Evolutionary conservation across 2,888 invertebrate species (phyloP), one percentile per base, ranked within the genome.

Genomic region (Leptothorax acervorum): DNA sequence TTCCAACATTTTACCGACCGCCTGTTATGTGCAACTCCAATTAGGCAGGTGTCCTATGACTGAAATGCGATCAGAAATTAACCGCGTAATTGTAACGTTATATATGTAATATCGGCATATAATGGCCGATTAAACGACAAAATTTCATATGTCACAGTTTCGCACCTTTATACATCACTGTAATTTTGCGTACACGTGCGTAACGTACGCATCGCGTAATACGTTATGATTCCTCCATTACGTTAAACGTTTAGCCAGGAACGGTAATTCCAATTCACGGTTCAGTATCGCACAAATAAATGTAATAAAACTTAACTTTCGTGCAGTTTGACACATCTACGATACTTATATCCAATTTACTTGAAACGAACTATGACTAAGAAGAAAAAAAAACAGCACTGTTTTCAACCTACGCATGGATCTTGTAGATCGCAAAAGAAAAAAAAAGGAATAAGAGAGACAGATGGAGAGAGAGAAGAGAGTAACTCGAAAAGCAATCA

Each of bases 61-160:
- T 60, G 71, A 79, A 79, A 73, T 79, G 60, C 78, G 68, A 78
- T 70, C 48, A 60, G 48, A 71, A 73, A 73, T 60, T 71, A 71
- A 71, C 35, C 57, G 28, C 57, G 39, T 28, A 23, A 71, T 79
- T 71, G 57, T 79, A 60, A 71, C 45, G 48, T 79, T n/a, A n/a
- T 57, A 71, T 45, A 60, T 23, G 23, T 23, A 79, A 35, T 28
- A n/a, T 48, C 57, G 39, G 9, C 12, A n/a, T 53, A 9, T 31
- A 78, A 23, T 31, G 15, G 51, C 55, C 42, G 79, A 71, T 79
- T 60, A 73, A 79, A 23, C 12, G 71, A 48, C 60, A 35, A 73
- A 73, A 79, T 79, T 23, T 79, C 79, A 23, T 31, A 18, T 35
- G 71, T 48, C 71, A 60, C 18, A 79, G 35, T 57, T 45, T 55